Percentiles rank a stretch among this genome's conserved stretches.
These are phyloP conservation scores for Lagocephalus sceleratus DNA, from an alignment of 2,797 vertebrate genomes.

Conservation along the genomic window DNA sequence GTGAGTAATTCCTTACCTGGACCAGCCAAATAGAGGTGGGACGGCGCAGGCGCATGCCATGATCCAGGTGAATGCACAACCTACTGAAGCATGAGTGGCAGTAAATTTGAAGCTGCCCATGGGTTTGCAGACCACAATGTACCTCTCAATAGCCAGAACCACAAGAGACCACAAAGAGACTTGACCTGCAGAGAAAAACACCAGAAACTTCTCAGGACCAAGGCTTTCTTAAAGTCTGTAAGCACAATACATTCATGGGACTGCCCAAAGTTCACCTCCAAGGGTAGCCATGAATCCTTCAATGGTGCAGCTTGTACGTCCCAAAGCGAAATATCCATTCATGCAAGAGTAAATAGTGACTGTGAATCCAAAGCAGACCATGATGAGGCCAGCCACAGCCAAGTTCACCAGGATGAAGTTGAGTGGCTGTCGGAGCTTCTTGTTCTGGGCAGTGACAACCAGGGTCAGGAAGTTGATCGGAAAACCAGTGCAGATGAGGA, in stretches of 20 bases:
- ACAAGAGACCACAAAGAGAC: slow-evolving; percentile 72
- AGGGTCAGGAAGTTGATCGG: slow-evolving; percentile 75
- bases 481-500: slow-evolving; percentile 69
- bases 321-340: slow-evolving; percentile 34
- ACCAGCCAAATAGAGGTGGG: slow-evolving; percentile 80
- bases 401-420: slow-evolving; percentile 40
- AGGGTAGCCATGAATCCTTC: slow-evolving; percentile 13
- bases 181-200: slow-evolving; percentile 45
- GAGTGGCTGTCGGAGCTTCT: slow-evolving; percentile 78
- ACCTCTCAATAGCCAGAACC: slow-evolving; percentile 71
- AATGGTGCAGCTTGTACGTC: slow-evolving; percentile 3
- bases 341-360: background rate
- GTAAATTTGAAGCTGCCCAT: slow-evolving; percentile 84
- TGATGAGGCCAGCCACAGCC: slow-evolving; percentile 6
- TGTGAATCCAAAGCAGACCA: slow-evolving; percentile 3
- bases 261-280: slow-evolving; percentile 1
- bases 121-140: slow-evolving; percentile 81
- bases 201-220: background rate
- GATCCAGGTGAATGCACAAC: slow-evolving; percentile 75
- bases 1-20: slow-evolving; percentile 59
- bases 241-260: background rate
- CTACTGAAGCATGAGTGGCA: slow-evolving; percentile 53
- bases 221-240: background rate
- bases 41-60: slow-evolving; percentile 70
- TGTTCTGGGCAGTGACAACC: slow-evolving; percentile 75